A percentile compares a stretch with the other conserved stretches of the same genome.
These are phyloP conservation scores for Phalacrocorax carbo DNA, from an alignment of 2,113 vertebrate species.

Conservation along the genomic window DNA sequence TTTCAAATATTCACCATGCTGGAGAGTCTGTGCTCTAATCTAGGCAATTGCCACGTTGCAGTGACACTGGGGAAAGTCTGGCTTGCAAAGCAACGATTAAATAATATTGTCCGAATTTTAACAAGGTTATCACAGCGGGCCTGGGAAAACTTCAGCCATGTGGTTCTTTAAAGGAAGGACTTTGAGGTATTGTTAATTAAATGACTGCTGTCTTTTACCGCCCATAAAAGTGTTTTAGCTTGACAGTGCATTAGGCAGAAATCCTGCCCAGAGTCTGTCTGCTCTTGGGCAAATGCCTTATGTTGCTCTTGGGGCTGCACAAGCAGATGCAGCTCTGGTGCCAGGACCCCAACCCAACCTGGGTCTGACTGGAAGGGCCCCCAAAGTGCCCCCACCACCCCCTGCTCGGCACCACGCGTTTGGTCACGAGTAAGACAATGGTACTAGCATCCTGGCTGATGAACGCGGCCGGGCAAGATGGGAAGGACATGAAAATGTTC, in stretches of 20 bases:
- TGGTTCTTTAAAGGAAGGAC: background rate
- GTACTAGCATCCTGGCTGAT: background rate
- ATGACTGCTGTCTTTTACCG: background rate
- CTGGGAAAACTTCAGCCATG: background rate
- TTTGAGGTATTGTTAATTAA: slow-evolving; percentile 34
- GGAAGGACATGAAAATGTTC: slow-evolving; percentile 34
- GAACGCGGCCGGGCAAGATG: background rate
- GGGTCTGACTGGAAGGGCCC: background rate
- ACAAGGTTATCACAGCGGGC: background rate
- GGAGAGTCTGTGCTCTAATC: fast-evolving
- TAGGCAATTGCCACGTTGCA: background rate
- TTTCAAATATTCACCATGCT: background rate
- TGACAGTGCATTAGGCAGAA: background rate
- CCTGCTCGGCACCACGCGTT: fast-evolving
- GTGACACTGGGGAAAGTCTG: background rate
- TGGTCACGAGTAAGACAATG: background rate
- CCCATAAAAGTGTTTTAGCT: background rate
- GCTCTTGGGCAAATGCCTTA: background rate
- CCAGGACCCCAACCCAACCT: background rate
- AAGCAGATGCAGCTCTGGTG: background rate
- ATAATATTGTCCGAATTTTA: background rate
- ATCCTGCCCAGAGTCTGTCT: background rate
- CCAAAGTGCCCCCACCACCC: fast-evolving
- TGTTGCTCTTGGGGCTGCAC: background rate
- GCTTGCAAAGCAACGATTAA: background rate